phyloP scores from a whole-genome alignment of 2,113 vertebrate species.

The Macroglossus sobrinus region DNA sequence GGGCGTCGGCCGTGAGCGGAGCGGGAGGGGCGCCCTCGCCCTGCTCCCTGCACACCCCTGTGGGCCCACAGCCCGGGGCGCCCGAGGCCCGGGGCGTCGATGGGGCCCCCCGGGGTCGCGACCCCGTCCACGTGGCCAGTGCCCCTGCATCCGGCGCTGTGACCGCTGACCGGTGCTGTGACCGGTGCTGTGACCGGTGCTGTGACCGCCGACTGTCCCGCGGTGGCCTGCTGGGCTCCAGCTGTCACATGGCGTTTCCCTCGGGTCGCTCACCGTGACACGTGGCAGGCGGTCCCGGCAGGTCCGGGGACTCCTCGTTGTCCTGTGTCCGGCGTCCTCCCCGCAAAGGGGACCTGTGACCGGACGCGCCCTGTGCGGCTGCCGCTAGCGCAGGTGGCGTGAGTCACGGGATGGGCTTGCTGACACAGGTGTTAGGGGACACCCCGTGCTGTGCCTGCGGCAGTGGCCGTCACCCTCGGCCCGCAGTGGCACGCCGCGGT shows the following conservation, averaged over 20 bases:
- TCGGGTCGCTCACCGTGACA: too few species aligned
- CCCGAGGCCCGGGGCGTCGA: fast-evolving
- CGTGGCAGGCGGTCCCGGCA: fast-evolving
- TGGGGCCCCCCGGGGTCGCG: neutral
- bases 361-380: fast-evolving
- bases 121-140: fast-evolving
- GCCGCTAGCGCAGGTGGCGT: neutral
- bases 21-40: too few species aligned
- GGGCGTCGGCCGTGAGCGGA: fast-evolving
- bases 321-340: neutral
- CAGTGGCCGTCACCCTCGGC: fast-evolving
- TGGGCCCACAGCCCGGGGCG: neutral
- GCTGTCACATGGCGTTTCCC: fast-evolving
- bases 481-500: neutral
- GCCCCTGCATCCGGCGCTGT: too few species aligned
- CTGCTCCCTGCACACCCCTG: neutral
- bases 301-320: neutral
- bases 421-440: too few species aligned
- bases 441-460: fast-evolving
- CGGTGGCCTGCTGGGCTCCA: neutral
- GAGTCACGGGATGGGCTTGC: fast-evolving
- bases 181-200: too few species aligned
- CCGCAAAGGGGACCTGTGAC: fast-evolving
- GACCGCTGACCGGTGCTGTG: too few species aligned
- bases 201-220: fast-evolving